phyloP scores from a whole-genome alignment of 92 coral and sea anemone species.

The Micromussa lordhowensis region DNA sequence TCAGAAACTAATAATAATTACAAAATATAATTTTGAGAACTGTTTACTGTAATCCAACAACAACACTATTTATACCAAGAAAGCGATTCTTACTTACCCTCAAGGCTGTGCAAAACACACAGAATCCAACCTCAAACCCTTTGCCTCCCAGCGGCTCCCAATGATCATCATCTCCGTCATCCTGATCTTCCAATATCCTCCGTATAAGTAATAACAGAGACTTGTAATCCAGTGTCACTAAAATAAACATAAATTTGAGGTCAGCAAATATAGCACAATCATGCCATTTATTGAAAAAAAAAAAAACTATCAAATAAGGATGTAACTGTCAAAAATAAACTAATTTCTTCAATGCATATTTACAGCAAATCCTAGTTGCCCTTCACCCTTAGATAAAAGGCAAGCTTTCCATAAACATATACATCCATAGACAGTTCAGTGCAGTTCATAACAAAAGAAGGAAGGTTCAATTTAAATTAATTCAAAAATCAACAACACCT shows the following conservation, averaged over 20 bases:
- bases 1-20: no score
- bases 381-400: no score
- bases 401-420: not conserved
- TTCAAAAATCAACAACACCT: no score
- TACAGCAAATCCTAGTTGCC: no score
- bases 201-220: constrained; percentile 22
- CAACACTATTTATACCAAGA: no score
- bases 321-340: no score
- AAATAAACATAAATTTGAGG: not conserved
- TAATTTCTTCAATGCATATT: no score
- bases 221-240: constrained; percentile 49
- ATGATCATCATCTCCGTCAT: constrained; percentile 6
- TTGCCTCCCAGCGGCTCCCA: constrained; percentile 28
- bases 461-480: no score
- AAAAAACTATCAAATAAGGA: not conserved
- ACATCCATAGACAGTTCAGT: no score
- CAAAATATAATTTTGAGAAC: no score
- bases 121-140: constrained; percentile 36
- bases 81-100: not conserved
- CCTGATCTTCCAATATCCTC: not conserved
- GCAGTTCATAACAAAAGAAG: no score
- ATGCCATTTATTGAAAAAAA: not conserved
- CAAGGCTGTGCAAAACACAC: constrained; percentile 43
- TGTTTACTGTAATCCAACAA: no score
- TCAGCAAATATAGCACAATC: not conserved